These are phyloP conservation scores for Stegodyphus dumicola DNA, from an alignment of 1,140 invertebrate genomes.

Conservation along the genomic window DNA sequence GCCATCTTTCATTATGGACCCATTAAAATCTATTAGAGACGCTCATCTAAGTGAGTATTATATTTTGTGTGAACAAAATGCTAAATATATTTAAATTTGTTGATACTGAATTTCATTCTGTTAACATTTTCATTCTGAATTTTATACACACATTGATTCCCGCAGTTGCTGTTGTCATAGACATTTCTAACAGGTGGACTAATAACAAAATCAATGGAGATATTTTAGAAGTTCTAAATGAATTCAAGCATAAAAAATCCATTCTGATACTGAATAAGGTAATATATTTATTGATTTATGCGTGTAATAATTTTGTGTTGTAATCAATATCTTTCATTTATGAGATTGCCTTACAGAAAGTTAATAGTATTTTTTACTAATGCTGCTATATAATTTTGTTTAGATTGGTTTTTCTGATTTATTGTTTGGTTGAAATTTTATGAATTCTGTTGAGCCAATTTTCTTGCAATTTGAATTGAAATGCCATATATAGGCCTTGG, in stretches of 20 bases:
- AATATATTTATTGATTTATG: constrained; percentile 53
- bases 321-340: neutral
- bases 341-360: too few species aligned
- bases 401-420: too few species aligned
- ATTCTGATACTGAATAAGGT: constrained; percentile 91
- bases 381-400: too few species aligned
- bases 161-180: constrained; percentile 83
- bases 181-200: constrained; percentile 78
- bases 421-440: too few species aligned
- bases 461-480: too few species aligned
- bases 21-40: constrained; percentile 75
- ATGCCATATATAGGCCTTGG: too few species aligned
- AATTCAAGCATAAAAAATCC: constrained; percentile 75
- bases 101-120: neutral
- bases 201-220: constrained; percentile 77
- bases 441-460: too few species aligned
- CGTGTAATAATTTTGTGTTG: neutral
- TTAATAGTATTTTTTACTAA: too few species aligned
- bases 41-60: constrained; percentile 75
- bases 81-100: neutral
- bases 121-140: neutral
- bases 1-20: constrained; percentile 75
- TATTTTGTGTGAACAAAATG: neutral
- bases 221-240: constrained; percentile 77
- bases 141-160: neutral